These are phyloP conservation scores for Mastigias papua DNA, from an alignment of 30 jellyfish, hydroid and myxozoan species.

Conservation along the genomic window DNA sequence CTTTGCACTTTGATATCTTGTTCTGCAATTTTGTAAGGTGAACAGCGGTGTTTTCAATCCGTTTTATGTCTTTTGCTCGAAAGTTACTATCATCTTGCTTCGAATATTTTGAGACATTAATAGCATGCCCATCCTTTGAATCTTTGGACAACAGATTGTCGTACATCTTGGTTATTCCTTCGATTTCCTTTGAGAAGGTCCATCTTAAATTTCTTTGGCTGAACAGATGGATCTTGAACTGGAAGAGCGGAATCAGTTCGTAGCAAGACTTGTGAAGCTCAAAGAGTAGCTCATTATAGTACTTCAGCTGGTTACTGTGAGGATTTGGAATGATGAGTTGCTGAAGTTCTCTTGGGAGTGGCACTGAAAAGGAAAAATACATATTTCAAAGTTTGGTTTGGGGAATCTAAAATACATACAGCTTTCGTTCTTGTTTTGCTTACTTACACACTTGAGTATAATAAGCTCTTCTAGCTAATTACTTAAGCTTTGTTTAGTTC, in stretches of 20 bases:
- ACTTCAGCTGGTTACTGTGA: conserved; percentile 21
- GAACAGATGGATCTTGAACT: background rate
- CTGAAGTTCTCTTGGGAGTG: conserved; percentile 6
- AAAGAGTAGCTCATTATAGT: conserved; percentile 3
- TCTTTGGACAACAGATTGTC: background rate
- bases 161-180: background rate
- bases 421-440: conserved; percentile 10
- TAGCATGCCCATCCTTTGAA: conserved; percentile 19
- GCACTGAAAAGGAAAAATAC: background rate
- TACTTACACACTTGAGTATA: background rate
- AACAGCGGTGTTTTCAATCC: conserved; percentile 15
- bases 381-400: background rate
- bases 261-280: conserved; percentile 4
- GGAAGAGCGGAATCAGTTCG: conserved; percentile 1
- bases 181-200: background rate
- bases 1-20: too few relatives aligned
- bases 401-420: background rate
- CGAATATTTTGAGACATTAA: conserved; percentile 1
- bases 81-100: background rate
- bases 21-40: background rate
- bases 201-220: conserved; percentile 25
- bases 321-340: conserved; percentile 16
- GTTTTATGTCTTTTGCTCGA: conserved; percentile 23
- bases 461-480: too few relatives aligned
- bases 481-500: background rate